phyloP scores from a whole-genome alignment of 2,888 invertebrate species.

The Melinopterus prodromus region DNA sequence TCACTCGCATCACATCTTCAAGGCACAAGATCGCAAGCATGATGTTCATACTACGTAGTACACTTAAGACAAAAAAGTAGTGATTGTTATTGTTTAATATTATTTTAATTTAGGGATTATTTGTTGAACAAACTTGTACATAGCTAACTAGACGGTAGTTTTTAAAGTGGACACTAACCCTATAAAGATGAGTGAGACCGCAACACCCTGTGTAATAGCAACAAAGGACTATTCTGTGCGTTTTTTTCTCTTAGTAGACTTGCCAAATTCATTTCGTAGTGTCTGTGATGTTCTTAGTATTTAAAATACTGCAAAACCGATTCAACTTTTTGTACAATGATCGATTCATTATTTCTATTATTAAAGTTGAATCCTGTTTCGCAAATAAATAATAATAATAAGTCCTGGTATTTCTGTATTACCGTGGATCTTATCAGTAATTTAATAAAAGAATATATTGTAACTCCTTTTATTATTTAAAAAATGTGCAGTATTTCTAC shows the following conservation, averaged over 20 bases:
- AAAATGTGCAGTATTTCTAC: background rate
- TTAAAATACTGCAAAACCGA: background rate
- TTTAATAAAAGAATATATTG: background rate
- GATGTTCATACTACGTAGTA: background rate
- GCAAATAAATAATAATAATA: background rate
- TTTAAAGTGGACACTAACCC: slow-evolving; percentile 9
- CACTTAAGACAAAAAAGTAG: background rate
- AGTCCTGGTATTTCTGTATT: no score
- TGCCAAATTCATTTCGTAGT: slow-evolving; percentile 24
- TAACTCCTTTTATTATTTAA: background rate
- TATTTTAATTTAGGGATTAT: slow-evolving; percentile 12
- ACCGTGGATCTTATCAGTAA: background rate
- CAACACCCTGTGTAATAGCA: slow-evolving; percentile 5
- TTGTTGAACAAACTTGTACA: slow-evolving; percentile 25
- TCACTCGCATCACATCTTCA: background rate
- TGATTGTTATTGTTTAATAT: slow-evolving; percentile 20
- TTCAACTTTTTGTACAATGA: background rate
- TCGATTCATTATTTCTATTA: background rate
- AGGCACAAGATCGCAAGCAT: background rate
- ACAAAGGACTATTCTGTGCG: background rate
- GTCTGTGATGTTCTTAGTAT: slow-evolving; percentile 20
- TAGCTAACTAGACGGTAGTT: slow-evolving; percentile 8
- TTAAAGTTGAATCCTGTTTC: background rate
- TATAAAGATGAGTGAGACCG: background rate
- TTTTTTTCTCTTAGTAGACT: slow-evolving; percentile 17